Conservation (phyloP, 1,140 invertebrate genomes). For the Pseudomyrmex concolor region DNA sequence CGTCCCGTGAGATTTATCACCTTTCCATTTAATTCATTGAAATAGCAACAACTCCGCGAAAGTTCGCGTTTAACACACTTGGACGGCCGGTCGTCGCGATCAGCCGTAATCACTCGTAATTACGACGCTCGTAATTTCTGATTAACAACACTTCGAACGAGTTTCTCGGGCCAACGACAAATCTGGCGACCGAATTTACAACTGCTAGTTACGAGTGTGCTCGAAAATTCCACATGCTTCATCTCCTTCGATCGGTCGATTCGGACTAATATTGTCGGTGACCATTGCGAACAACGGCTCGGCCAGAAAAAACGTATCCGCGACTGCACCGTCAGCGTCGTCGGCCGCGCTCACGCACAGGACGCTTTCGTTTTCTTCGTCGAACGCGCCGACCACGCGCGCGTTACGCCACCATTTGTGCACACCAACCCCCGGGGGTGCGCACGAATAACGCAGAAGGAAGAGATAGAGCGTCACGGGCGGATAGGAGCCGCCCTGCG, state of each 20-base stretch:
- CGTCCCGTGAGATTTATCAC: no score
- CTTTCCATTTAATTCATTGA: no score
- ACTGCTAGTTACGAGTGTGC: background rate
- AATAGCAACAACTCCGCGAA: no score
- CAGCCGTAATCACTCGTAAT: background rate
- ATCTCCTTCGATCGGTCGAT: conserved; percentile 55
- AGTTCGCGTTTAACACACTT: no score
- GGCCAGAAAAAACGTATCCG: background rate
- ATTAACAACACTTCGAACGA: background rate
- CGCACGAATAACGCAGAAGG: conserved; percentile 67
- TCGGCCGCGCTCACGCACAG: conserved; percentile 33
- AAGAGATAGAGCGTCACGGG: conserved; percentile 37
- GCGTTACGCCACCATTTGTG: conserved; percentile 71
- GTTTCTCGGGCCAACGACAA: no score
- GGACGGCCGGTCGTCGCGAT: no score
- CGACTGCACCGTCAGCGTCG: conserved; percentile 30
- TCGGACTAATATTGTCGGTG: conserved; percentile 77
- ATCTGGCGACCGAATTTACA: background rate
- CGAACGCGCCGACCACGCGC: conserved; percentile 37
- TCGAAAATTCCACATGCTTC: conserved; percentile 6
- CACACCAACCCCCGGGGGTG: conserved; percentile 56
- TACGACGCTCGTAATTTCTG: background rate
- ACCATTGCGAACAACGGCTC: conserved; percentile 76
- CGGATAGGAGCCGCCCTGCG: conserved; percentile 79
- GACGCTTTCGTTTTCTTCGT: conserved; percentile 46